Evolutionary conservation across 2,113 vertebrate genomes (phyloP).

Genomic region (Microcebus jonahi): DNA sequence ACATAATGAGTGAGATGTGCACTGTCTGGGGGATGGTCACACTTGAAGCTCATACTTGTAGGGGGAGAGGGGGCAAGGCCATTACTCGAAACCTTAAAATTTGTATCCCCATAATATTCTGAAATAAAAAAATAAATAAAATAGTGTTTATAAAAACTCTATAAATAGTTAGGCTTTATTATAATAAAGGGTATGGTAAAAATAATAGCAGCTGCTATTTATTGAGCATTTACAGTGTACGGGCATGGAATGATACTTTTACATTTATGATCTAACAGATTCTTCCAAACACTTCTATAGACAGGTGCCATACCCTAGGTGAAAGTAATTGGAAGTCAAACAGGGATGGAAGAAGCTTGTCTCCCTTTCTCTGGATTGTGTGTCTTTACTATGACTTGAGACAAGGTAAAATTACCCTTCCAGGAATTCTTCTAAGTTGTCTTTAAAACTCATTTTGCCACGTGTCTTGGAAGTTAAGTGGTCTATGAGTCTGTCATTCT

Average conservation of each 20-base stretch:
- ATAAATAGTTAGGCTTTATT: neutral
- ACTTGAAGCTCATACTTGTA: no score
- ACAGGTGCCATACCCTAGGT: neutral
- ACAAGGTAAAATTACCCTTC: neutral
- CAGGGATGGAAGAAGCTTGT: neutral
- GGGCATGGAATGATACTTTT: neutral
- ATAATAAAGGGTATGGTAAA: neutral
- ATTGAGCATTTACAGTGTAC: neutral
- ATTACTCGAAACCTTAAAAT: no score
- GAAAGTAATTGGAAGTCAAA: neutral
- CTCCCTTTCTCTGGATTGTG: neutral
- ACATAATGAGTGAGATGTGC: no score
- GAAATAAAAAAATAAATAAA: neutral
- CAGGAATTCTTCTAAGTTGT: neutral
- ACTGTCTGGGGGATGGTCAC: no score
- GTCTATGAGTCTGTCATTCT: neutral
- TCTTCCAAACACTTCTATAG: neutral
- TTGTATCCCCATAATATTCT: no score
- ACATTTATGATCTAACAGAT: neutral
- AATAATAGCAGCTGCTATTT: neutral
- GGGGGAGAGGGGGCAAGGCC: no score
- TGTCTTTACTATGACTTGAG: neutral
- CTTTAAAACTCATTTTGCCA: neutral
- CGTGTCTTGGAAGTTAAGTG: neutral
- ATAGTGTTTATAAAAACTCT: neutral